Conservation (phyloP, 2,888 invertebrate species). For the Drosophila lutescens region DNA sequence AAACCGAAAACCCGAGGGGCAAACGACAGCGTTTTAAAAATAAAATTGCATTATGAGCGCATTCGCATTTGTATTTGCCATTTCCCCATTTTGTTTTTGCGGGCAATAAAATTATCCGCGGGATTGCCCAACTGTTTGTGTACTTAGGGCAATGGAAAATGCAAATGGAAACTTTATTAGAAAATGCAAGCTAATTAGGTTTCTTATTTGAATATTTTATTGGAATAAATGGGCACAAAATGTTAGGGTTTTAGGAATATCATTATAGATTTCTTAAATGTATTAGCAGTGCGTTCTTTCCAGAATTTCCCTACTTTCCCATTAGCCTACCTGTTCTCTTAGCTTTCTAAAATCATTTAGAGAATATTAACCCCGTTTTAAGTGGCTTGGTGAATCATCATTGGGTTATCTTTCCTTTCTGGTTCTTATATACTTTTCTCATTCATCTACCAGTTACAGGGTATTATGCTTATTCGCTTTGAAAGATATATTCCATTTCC, state of each 20-base stretch:
- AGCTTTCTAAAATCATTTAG: conserved; percentile 28
- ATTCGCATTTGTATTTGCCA: conserved; percentile 43
- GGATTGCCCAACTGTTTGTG: conserved; percentile 12
- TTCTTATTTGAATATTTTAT: conserved; percentile 2
- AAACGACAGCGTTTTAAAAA: conserved; percentile 74
- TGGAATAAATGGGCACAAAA: neutral
- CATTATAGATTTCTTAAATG: neutral
- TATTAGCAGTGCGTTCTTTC: neutral
- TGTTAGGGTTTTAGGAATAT: neutral
- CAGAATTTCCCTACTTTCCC: neutral
- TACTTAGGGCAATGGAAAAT: conserved; percentile 16
- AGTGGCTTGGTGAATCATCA: conserved; percentile 9
- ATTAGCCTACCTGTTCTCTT: neutral
- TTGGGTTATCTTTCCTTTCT: conserved; percentile 17
- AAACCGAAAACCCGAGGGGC: conserved; percentile 16
- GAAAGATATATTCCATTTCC: conserved; percentile 68
- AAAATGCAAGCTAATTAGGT: conserved; percentile 1
- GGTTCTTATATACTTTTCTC: neutral
- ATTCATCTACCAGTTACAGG: conserved; percentile 30
- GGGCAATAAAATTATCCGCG: conserved; percentile 19
- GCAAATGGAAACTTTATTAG: conserved; percentile 10
- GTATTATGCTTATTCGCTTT: conserved; percentile 28
- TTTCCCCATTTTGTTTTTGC: conserved; percentile 25
- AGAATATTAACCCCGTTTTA: neutral
- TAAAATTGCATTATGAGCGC: conserved; percentile 78